phyloP scores from a whole-genome alignment of 2,888 invertebrate genomes.

The Thecophora atra region DNA sequence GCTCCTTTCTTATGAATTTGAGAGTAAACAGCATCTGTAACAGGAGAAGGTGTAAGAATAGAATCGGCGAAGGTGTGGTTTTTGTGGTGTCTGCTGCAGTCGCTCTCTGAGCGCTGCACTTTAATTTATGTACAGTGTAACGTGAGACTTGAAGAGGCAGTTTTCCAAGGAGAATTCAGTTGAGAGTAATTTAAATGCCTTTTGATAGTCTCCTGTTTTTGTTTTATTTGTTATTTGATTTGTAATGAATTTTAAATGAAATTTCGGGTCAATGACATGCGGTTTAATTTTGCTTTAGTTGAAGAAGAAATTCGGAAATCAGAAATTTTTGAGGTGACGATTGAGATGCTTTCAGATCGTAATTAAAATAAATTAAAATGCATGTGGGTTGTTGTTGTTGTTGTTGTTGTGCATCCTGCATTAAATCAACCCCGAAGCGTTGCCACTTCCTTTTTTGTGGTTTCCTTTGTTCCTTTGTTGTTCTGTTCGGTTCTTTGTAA shows the following conservation, averaged over 20 bases:
- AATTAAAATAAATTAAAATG: neutral
- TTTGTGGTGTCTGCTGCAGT: too few relatives aligned
- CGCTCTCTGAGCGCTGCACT: too few relatives aligned
- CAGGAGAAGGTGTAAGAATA: too few relatives aligned
- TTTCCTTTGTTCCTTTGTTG: neutral
- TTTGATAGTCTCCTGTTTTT: too few relatives aligned
- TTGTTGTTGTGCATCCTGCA: neutral
- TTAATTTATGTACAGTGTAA: neutral
- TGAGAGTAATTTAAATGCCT: neutral
- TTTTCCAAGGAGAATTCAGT: too few relatives aligned
- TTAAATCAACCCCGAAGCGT: conserved; percentile 21
- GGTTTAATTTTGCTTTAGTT: conserved; percentile 9
- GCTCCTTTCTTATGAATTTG: too few relatives aligned
- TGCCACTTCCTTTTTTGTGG: conserved; percentile 29
- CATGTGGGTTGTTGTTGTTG: neutral
- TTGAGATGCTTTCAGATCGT: neutral
- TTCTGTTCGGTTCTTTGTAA: neutral
- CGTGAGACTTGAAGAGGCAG: neutral
- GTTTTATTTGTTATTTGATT: neutral
- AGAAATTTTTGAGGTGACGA: neutral
- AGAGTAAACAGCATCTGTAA: too few relatives aligned
- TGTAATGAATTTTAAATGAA: conserved; percentile 11
- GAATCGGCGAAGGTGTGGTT: too few relatives aligned
- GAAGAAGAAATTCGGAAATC: too few relatives aligned
- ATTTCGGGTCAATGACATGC: neutral